Evolutionary conservation across 2,113 vertebrate genomes (phyloP), one percentile per base, ranked within the genome.

Genomic region (Neogale vison): DNA sequence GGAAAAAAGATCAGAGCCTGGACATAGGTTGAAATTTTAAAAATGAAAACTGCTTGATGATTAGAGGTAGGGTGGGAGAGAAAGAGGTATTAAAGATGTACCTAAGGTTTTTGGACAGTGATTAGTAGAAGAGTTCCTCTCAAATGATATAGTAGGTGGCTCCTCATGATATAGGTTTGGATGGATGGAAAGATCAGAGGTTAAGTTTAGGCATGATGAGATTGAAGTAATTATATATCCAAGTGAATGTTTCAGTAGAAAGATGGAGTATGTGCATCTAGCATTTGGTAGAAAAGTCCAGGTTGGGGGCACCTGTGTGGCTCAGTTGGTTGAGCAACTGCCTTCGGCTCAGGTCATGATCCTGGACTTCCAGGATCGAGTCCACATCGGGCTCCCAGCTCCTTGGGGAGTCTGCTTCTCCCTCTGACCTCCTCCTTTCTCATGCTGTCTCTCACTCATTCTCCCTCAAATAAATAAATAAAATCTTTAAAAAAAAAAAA

Each of bases 201-300:
- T 63, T 76, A 61, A 83, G 5, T 63, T 3, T 63, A 57, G n/a
- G 15, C 34, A n/a, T 79, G 20, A 24, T 67, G 69, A 79, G 7
- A 55, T 11, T 72, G 7, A 90, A 23, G 31, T 71, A 87, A 94
- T 92, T 71, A 72, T 7, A 61, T 3, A 93, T 31, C 39, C 61
- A 93, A 92, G 55, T 67, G 59, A 87, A 95, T 34, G 76, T 77
- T 93, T 85, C 57, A 67, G 17, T 77, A 74, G 39, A 80, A 90
- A 86, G 31, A 24, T 17, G 9, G 12, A 93, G 29, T 65, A 8
- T 39, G 21, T 18, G 15, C 21, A 52, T 79, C 4, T 34, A 74
- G 42, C 50, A 1, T 55, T 84, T 79, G 34, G 23, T 34, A 61
- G 29, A 93, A 17, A 96, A 59, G 4, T 90, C 45, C 34, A 96